Evolutionary conservation across 2,888 invertebrate species (phyloP).

Genomic region (Carterocephalus palaemon): DNA sequence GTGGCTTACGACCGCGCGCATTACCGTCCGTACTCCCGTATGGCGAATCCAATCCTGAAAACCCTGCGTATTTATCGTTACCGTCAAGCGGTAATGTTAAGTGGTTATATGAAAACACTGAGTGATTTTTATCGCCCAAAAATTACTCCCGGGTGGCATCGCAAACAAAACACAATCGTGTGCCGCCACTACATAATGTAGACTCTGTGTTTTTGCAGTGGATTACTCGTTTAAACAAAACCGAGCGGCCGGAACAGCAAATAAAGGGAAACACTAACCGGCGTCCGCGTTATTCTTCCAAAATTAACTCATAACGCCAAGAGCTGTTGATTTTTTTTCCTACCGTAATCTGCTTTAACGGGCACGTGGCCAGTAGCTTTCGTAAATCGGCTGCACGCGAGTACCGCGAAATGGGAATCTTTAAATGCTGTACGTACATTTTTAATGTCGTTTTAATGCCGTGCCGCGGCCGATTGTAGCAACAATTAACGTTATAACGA

Average conservation of each 20-base stretch:
- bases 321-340: constrained; percentile 71
- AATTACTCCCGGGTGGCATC: constrained; percentile 61
- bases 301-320: constrained; percentile 78
- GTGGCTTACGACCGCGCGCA: constrained; percentile 26
- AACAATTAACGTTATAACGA: constrained; percentile 72
- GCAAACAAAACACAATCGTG: constrained; percentile 60
- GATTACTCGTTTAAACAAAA: constrained; percentile 75
- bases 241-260: constrained; percentile 67
- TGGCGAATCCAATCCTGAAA: constrained; percentile 29
- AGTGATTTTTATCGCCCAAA: constrained; percentile 70
- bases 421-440: constrained; percentile 74
- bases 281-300: constrained; percentile 73
- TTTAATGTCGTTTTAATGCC: constrained; percentile 72
- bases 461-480: constrained; percentile 63
- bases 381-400: constrained; percentile 70
- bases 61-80: constrained; percentile 42
- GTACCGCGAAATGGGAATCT: constrained; percentile 70
- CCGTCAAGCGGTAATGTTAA: constrained; percentile 45
- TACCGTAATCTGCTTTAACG: constrained; percentile 74
- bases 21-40: constrained; percentile 29
- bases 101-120: constrained; percentile 53
- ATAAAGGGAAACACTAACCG: constrained; percentile 73
- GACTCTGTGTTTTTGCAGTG: constrained; percentile 62
- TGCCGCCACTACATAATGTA: constrained; percentile 58
- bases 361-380: constrained; percentile 74